These are phyloP conservation scores for Prionace glauca DNA, from an alignment of 2,797 vertebrate genomes.

Conservation along the genomic window DNA sequence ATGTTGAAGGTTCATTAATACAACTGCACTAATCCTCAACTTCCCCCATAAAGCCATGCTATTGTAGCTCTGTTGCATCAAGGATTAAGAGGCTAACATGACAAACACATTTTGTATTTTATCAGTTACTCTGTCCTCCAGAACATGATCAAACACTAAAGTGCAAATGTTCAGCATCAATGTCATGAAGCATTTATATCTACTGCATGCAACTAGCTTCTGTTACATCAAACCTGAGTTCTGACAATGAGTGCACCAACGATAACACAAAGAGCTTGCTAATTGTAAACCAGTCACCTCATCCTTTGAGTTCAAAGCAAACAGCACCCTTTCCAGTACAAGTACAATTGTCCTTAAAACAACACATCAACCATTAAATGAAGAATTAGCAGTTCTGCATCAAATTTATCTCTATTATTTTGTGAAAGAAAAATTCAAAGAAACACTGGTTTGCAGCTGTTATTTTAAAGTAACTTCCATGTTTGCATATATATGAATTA, in stretches of 20 bases:
- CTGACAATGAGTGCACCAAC: neutral
- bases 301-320: neutral
- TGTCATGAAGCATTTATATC: neutral
- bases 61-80: neutral
- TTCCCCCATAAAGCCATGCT: neutral
- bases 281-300: constrained; percentile 10
- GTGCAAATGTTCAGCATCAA: neutral
- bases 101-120: neutral
- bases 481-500: neutral
- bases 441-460: no score
- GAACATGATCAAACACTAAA: constrained; percentile 11
- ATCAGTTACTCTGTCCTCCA: neutral
- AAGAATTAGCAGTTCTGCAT: neutral
- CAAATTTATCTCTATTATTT: neutral
- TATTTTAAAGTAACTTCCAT: neutral
- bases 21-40: neutral
- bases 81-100: constrained; percentile 20
- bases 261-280: neutral
- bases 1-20: neutral
- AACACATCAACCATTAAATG: neutral
- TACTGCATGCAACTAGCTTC: neutral
- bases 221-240: neutral
- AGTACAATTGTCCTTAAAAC: neutral
- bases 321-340: neutral
- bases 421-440: constrained; percentile 15